Percentiles rank a stretch among this genome's conserved stretches.
Conservation (phyloP, 2,113 vertebrate genomes). For the Pholis gunnellus region DNA sequence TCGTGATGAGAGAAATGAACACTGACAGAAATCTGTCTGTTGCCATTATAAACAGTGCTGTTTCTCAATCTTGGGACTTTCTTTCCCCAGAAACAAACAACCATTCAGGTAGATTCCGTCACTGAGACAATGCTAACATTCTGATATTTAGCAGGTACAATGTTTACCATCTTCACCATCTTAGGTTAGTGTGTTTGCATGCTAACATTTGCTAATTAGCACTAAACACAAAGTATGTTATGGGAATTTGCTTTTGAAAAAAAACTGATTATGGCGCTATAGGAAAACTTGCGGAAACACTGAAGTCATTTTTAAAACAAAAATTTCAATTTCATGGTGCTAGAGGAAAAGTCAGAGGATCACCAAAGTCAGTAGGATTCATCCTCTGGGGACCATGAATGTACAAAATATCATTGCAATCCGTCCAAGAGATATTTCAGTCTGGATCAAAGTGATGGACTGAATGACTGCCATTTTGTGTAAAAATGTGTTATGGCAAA, state of each 20-base stretch:
- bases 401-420: not conserved
- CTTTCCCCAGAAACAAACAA: not conserved
- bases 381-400: not conserved
- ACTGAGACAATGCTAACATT: not conserved
- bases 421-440: not conserved
- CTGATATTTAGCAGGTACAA: not conserved
- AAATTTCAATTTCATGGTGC: not conserved
- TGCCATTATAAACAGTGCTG: slow-evolving; percentile 35
- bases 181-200: not conserved
- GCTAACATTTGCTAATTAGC: not conserved
- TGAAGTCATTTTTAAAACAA: not conserved
- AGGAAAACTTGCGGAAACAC: not conserved
- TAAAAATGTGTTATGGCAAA: not conserved
- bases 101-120: slow-evolving; percentile 5
- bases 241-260: not conserved
- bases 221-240: not conserved
- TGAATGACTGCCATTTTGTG: not conserved
- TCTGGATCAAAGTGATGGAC: not conserved
- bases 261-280: not conserved
- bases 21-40: slow-evolving; percentile 34
- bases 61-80: slow-evolving; percentile 15
- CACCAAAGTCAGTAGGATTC: not conserved
- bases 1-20: slow-evolving; percentile 35
- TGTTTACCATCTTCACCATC: not conserved
- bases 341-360: not conserved